These are phyloP conservation scores for Erethizon dorsatum DNA, from an alignment of 2,797 vertebrate species.

Conservation along the genomic window DNA sequence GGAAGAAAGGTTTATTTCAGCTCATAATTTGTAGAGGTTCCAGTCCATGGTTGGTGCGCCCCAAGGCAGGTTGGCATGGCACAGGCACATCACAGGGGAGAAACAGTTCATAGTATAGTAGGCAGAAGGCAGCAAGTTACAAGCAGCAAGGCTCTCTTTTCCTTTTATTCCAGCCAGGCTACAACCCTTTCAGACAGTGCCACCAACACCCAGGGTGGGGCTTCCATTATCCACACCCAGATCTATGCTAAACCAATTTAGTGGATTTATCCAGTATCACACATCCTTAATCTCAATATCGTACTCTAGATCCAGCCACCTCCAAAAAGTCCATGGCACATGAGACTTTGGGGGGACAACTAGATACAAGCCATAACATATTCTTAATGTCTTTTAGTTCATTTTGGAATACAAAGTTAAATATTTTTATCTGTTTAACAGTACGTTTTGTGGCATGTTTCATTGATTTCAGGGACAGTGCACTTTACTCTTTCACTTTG, in stretches of 20 bases:
- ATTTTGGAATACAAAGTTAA: constrained; percentile 20
- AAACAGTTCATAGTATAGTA: not conserved
- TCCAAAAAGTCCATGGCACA: not conserved
- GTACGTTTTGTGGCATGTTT: not conserved
- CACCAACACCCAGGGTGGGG: not conserved
- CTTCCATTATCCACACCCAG: not conserved
- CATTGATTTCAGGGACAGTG: not conserved
- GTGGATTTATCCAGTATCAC: not conserved
- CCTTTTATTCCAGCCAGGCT: not conserved
- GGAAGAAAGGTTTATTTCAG: not conserved
- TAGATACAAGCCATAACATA: not conserved
- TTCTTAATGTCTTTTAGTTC: constrained; percentile 10
- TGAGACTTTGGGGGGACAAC: not conserved
- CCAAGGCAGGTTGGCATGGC: not conserved
- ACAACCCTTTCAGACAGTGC: not conserved
- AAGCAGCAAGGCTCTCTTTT: not conserved
- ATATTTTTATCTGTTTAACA: not conserved
- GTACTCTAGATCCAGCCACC: not conserved
- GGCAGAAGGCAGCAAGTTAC: not conserved
- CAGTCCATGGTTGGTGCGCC: not conserved
- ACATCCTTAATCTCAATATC: not conserved
- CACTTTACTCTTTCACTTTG: not conserved
- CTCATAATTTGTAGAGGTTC: not conserved
- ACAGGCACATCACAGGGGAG: not conserved
- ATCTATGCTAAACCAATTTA: not conserved